Conservation (phyloP, 2,888 invertebrate species). For the Chironomus riparius region DNA sequence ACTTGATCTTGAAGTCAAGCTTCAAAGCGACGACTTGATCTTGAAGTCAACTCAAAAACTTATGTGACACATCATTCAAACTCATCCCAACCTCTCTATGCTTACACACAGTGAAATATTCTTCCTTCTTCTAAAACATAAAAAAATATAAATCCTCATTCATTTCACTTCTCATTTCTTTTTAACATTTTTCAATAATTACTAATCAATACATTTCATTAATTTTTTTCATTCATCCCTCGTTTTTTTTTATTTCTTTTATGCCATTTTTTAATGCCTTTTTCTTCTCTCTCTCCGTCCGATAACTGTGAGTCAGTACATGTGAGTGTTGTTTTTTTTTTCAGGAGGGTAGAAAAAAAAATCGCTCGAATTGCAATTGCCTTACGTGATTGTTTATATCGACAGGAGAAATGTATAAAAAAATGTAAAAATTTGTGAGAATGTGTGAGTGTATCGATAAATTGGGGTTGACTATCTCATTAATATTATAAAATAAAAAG, state of each 20-base stretch:
- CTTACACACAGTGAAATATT: background rate
- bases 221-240: background rate
- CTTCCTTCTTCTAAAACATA: background rate
- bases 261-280: too few relatives aligned
- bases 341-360: background rate
- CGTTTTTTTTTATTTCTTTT: background rate
- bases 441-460: background rate
- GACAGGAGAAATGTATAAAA: too few relatives aligned
- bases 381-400: background rate
- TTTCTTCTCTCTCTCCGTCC: too few relatives aligned
- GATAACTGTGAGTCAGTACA: too few relatives aligned
- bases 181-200: constrained; percentile 14
- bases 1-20: too few relatives aligned
- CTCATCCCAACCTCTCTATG: background rate
- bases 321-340: background rate
- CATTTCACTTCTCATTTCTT: background rate
- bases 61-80: background rate
- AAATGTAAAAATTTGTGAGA: background rate
- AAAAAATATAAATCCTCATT: background rate
- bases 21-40: too few relatives aligned
- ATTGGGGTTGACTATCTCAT: constrained; percentile 11
- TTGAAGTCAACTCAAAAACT: background rate
- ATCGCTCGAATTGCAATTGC: background rate
- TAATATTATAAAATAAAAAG: background rate
- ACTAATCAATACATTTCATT: constrained; percentile 22